Evolutionary conservation across 64 coral and sea anemone species (phyloP), one percentile per base, ranked within the genome.

Genomic region (Actinia tenebrosa): DNA sequence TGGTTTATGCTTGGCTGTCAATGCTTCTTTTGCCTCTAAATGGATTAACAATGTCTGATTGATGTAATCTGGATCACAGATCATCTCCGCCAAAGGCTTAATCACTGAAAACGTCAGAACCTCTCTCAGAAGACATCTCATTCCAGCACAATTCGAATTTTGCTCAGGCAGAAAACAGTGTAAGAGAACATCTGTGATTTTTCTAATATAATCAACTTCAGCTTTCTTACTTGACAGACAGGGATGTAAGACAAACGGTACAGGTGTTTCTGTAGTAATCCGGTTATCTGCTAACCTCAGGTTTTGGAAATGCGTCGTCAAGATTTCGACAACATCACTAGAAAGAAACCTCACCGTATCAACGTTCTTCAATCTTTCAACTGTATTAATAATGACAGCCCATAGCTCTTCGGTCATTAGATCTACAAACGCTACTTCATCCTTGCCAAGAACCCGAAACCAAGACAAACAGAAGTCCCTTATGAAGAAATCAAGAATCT

Each of bases 41-140:
- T 99, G 91, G 43, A 90, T 69, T 30, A 99, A 66, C 75, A 99
- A 83, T 22, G 97, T 95, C 80, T 99, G 93, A 37, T 99, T 95
- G 19, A 99, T 99, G 77, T 99, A 99, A 87, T 99, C 93, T 60
- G 97, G 97, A 87, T 99, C 97, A 90, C 97, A 99, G 44, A 99
- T 89, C 91, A 90, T 95, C 45, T 99, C 93, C 58, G 93, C 88
- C 26, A 99, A 83, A 42, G 97, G 97, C 77, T 95, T 93, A 71
- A 99, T 95, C n/a, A 99, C 97, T 55, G 93, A 92, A 56, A 90
- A 99, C 4, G 97, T 93, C 58, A 99, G 79, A 89, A 99, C 90
- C 81, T 99, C 97, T 16, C 91, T 87, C 20, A 99, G 44, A 56
- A 99, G 88, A 45, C 88, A 88, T 17, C 90, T 92, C 85, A 99